Evolutionary conservation across 1,140 invertebrate species (phyloP).

Genomic region (Centruroides sculpturatus): DNA sequence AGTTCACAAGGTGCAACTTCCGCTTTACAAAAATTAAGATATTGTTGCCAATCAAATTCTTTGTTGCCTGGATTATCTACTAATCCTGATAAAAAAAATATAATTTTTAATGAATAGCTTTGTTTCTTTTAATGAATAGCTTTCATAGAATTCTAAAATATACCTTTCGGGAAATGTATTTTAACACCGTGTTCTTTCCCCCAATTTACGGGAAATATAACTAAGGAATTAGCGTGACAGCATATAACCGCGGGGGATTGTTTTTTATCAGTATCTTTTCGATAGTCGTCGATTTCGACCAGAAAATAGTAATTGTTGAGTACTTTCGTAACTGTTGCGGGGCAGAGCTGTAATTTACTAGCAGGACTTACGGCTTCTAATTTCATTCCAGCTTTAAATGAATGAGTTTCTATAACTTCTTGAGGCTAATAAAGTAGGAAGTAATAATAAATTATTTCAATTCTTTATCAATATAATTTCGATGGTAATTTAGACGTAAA

Average conservation of each 20-base stretch:
- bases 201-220: slow-evolving; percentile 31
- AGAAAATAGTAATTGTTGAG: slow-evolving; percentile 50
- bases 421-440: not conserved
- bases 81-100: not conserved
- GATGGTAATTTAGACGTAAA: too few species aligned
- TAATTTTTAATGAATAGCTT: too few species aligned
- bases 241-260: slow-evolving; percentile 20
- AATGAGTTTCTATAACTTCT: slow-evolving; percentile 22
- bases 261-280: slow-evolving; percentile 23
- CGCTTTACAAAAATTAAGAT: slow-evolving; percentile 22
- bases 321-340: slow-evolving; percentile 43
- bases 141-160: not conserved
- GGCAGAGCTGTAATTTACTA: slow-evolving; percentile 27
- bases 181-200: slow-evolving; percentile 25
- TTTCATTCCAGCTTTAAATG: slow-evolving; percentile 33
- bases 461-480: too few species aligned
- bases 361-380: slow-evolving; percentile 30
- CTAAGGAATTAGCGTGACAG: slow-evolving; percentile 26
- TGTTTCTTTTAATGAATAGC: not conserved
- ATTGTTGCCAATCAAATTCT: slow-evolving; percentile 27
- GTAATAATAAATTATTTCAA: too few species aligned
- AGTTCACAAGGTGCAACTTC: slow-evolving; percentile 23
- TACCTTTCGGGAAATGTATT: slow-evolving; percentile 26
- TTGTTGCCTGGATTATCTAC: slow-evolving; percentile 2
- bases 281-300: slow-evolving; percentile 42